Evolutionary conservation across 2,797 vertebrate genomes (phyloP), one percentile per base, ranked within the genome.

Genomic region (Clarias fuscus): DNA sequence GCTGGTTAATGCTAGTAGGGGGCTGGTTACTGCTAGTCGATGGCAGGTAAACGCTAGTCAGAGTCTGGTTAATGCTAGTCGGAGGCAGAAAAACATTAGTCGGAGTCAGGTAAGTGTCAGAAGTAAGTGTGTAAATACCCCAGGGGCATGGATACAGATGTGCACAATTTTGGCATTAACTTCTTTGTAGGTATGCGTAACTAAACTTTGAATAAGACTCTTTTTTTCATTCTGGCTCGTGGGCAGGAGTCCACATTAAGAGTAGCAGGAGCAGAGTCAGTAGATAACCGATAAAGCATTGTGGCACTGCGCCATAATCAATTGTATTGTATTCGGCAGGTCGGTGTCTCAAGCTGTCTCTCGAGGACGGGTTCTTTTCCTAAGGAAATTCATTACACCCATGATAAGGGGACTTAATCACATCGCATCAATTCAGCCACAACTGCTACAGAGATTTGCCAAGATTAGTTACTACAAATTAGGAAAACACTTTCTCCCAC

Each of bases 391-490:
- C 70, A 77, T 80, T 76, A 85, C 76, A 78, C 53, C 33, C 37
- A 72, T 87, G 85, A 86, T 85, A 85, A 71, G 79, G 81, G 68
- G 75, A 83, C 77, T 88, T 84, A 82, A 65, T 59, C 48, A 61
- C 72, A 56, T 86, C 72, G 62, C 65, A 86, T 89, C 58, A 82
- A 82, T 82, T 61, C 84, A 83, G 43, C 58, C 84, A 87, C 61
- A 43, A 62, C 40, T 79, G 67, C 59, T 73, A 43, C 24, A 83
- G 87, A 77, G 79, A 72, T 65, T 85, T 64, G 20, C 4, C 62
- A 43, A n/a, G 83, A 85, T 81, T 81, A 68, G 68, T 77, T 65
- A 85, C 85, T 68, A 80, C 56, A 65, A 84, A 86, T 76, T 53
- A 61, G 22, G 33, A 64, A 62, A 81, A 81, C 13, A 27, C 20